A percentile compares a stretch with the other conserved stretches of the same genome.
These are phyloP conservation scores for Geococcyx californianus DNA, from an alignment of 2,113 vertebrate genomes.

Conservation along the genomic window DNA sequence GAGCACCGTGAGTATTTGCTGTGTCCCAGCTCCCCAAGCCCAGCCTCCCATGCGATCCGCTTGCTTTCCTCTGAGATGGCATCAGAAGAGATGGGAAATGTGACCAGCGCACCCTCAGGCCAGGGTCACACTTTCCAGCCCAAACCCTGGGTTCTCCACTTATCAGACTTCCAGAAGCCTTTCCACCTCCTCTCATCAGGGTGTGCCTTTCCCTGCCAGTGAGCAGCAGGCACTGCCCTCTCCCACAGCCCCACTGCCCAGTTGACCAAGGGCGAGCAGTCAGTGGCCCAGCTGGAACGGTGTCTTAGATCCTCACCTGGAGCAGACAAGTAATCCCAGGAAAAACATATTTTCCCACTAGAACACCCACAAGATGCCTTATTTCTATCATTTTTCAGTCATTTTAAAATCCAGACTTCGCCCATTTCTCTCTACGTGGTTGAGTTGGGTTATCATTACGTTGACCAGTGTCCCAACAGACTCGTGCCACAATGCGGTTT, in stretches of 20 bases:
- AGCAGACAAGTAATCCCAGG: too few relatives aligned
- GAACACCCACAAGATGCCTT: neutral
- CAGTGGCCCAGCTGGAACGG: neutral
- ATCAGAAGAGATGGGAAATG: too few relatives aligned
- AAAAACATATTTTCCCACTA: neutral
- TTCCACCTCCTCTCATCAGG: too few relatives aligned
- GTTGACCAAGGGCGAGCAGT: neutral
- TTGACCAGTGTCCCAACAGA: neutral
- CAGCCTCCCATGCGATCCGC: neutral
- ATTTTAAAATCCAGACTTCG: neutral
- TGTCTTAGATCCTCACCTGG: neutral
- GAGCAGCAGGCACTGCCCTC: neutral
- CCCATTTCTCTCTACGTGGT: neutral
- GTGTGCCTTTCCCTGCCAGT: rapidly evolving
- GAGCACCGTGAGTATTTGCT: neutral
- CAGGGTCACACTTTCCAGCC: neutral
- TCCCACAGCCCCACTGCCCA: neutral
- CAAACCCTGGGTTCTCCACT: neutral
- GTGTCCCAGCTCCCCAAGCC: neutral
- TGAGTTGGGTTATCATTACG: neutral
- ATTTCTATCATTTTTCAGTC: neutral
- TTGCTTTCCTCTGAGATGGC: too few relatives aligned
- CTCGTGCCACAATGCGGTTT: neutral
- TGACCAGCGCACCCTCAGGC: neutral
- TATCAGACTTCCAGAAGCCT: rapidly evolving